A percentile compares a stretch with the other conserved stretches of the same genome.
Evolutionary conservation across 2,113 vertebrate genomes (phyloP).

Genomic region (Bambusicola thoracicus): DNA sequence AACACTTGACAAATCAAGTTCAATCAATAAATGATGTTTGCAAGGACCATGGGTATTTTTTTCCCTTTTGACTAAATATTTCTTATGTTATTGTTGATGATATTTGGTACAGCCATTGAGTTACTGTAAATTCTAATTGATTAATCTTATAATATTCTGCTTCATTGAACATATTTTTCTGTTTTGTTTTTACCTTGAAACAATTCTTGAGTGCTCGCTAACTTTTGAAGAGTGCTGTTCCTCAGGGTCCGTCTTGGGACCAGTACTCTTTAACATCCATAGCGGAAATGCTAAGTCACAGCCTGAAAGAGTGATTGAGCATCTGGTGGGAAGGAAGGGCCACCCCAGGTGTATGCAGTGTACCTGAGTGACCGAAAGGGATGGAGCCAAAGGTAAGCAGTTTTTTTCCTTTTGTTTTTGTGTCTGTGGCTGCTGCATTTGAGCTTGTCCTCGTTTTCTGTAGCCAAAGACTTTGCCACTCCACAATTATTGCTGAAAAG

Average conservation of each 20-base stretch:
- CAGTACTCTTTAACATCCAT: no score
- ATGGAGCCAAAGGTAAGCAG: no score
- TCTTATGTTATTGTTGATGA: constrained; percentile 13
- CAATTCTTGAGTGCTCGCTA: background rate
- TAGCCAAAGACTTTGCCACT: no score
- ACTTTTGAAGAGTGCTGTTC: background rate
- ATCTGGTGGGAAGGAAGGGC: no score
- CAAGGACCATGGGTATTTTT: background rate
- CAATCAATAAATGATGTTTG: constrained; percentile 14
- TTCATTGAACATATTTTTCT: background rate
- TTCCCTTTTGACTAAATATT: constrained; percentile 25
- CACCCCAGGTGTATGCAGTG: no score
- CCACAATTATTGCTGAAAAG: background rate
- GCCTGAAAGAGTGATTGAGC: no score
- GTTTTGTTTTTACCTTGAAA: background rate
- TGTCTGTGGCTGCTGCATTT: no score
- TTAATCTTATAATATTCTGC: background rate
- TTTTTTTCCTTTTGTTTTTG: no score
- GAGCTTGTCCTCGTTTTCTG: no score
- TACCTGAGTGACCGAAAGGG: no score
- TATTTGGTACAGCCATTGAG: background rate
- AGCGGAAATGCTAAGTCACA: no score
- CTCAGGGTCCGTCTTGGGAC: no score
- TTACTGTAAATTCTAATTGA: background rate
- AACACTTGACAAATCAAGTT: background rate